A percentile compares a stretch with the other conserved stretches of the same genome.
phyloP scores from a whole-genome alignment of 2,797 vertebrate species.

The Ambastaia sidthimunki region DNA sequence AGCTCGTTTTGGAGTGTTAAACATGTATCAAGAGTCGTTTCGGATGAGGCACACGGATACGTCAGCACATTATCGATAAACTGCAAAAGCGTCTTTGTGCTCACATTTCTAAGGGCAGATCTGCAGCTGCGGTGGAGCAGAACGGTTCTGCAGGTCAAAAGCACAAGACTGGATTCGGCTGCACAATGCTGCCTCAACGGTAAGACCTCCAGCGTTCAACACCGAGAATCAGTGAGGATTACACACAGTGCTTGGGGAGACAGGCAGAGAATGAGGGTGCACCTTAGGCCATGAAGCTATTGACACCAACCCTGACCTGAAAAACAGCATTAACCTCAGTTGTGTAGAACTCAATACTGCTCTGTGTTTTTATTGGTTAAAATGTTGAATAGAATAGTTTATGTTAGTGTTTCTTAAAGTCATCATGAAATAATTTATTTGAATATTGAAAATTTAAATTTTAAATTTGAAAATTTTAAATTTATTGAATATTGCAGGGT shows the following conservation, averaged over 20 bases:
- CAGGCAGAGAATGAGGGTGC: background rate
- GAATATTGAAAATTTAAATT: too few relatives aligned
- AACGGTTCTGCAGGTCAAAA: constrained; percentile 65
- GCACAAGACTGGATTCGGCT: constrained; percentile 30
- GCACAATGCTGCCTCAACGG: constrained; percentile 55
- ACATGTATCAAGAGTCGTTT: too few relatives aligned
- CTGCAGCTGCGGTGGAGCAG: constrained; percentile 71
- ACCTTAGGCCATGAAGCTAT: constrained; percentile 25
- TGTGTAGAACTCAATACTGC: background rate
- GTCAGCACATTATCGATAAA: background rate
- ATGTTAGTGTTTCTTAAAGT: background rate
- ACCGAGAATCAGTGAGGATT: constrained; percentile 40
- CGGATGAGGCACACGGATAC: too few relatives aligned
- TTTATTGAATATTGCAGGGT: too few relatives aligned
- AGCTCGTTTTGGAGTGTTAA: too few relatives aligned
- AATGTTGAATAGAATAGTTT: background rate
- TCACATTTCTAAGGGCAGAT: constrained; percentile 36
- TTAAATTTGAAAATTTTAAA: too few relatives aligned
- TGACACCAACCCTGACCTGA: constrained; percentile 18
- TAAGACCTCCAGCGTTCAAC: constrained; percentile 33
- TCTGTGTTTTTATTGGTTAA: background rate
- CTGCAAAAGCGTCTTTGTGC: background rate
- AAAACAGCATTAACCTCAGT: background rate
- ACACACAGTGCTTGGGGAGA: constrained; percentile 27
- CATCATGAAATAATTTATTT: too few relatives aligned